These are phyloP conservation scores for Laticauda laticaudata DNA, from an alignment of 2,113 vertebrate species.

Conservation along the genomic window DNA sequence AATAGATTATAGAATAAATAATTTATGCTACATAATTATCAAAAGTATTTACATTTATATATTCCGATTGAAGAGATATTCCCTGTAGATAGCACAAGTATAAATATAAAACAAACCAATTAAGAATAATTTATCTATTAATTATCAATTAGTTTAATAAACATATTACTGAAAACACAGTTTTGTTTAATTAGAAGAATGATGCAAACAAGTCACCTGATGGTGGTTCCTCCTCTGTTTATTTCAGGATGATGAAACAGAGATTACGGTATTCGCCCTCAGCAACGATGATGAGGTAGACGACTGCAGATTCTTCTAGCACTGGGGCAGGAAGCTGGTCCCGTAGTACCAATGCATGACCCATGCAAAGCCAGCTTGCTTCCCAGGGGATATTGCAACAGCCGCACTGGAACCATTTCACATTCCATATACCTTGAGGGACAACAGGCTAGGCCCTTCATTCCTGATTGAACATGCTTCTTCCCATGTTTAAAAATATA, in stretches of 20 bases:
- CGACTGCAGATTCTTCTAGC: background rate
- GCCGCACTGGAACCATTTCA: background rate
- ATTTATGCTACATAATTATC: background rate
- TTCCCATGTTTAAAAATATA: background rate
- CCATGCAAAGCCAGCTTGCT: background rate
- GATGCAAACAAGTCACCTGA: background rate
- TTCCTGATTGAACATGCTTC: background rate
- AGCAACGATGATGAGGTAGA: slow-evolving; percentile 86
- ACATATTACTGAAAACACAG: background rate
- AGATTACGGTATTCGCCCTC: slow-evolving; percentile 86
- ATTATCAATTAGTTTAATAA: background rate
- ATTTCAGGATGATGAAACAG: slow-evolving; percentile 87
- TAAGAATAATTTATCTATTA: background rate
- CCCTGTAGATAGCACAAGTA: background rate
- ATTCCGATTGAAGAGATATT: background rate
- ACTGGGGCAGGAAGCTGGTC: background rate
- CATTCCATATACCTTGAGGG: background rate
- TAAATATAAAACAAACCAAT: background rate
- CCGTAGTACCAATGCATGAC: no score
- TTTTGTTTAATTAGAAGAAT: background rate
- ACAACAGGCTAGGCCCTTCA: background rate
- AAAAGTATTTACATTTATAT: background rate
- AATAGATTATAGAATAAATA: background rate
- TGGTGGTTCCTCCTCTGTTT: rapidly evolving
- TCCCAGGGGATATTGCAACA: background rate